Conservation (phyloP, 2,113 vertebrate species). For the Pseudopodoces humilis region DNA sequence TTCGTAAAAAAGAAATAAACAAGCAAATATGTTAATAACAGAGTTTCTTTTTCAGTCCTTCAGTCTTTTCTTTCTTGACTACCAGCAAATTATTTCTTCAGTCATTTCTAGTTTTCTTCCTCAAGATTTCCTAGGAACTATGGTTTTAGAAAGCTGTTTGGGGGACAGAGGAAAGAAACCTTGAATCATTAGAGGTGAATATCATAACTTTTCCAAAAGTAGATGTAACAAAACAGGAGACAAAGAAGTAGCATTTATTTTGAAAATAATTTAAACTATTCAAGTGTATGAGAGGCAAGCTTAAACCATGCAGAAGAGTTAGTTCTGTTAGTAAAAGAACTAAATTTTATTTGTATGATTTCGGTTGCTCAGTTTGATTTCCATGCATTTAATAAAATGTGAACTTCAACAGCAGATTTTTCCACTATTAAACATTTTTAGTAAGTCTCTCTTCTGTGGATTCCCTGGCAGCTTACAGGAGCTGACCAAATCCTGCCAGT, state of each 20-base stretch:
- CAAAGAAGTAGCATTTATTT: neutral
- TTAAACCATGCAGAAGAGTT: neutral
- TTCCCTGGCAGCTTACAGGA: neutral
- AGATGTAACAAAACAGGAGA: neutral
- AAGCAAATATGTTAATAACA: neutral
- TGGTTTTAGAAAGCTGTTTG: neutral
- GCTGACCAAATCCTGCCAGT: neutral
- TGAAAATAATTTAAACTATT: neutral
- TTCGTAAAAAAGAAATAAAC: neutral
- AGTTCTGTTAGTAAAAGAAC: neutral
- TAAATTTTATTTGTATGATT: neutral
- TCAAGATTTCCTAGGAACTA: neutral
- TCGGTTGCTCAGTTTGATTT: neutral
- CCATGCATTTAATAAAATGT: neutral
- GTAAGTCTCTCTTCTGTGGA: neutral
- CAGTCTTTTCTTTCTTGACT: neutral
- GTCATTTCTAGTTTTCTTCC: neutral
- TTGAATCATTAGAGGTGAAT: neutral
- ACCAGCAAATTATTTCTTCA: neutral
- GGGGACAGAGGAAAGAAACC: rapidly evolving
- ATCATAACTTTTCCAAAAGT: neutral
- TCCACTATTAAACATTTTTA: neutral
- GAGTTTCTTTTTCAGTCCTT: neutral
- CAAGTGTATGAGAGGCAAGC: neutral
- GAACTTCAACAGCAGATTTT: neutral